phyloP scores from a whole-genome alignment of 2,797 vertebrate genomes.

The Hippopotamyrus pictus region DNA sequence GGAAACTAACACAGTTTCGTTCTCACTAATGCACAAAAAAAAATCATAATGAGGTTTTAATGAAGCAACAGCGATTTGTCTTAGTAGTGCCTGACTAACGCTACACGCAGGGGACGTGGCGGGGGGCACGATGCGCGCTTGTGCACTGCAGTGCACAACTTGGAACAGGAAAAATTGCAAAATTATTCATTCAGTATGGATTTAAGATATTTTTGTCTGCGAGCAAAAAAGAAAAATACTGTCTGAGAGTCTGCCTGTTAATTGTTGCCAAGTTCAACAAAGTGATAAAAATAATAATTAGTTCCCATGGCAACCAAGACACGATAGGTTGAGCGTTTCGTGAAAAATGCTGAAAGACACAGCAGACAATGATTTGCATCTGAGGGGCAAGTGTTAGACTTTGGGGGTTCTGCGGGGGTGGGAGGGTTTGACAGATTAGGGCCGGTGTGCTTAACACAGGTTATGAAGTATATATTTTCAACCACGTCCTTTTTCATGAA shows the following conservation, averaged over 20 bases:
- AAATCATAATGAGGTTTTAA: neutral
- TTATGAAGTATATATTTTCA: neutral
- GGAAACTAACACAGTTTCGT: neutral
- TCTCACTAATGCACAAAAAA: neutral
- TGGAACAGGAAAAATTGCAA: neutral
- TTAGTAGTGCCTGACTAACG: neutral
- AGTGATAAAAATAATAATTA: constrained; percentile 50
- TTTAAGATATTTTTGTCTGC: constrained; percentile 31
- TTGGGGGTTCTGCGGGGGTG: constrained; percentile 23
- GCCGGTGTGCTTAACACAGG: constrained; percentile 22
- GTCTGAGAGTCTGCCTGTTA: constrained; percentile 31
- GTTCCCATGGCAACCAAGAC: constrained; percentile 51
- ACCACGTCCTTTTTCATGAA: neutral
- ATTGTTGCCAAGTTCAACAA: constrained; percentile 49
- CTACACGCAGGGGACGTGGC: neutral
- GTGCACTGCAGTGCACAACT: neutral
- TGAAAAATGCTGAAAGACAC: constrained; percentile 35
- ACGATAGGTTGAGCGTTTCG: constrained; percentile 32
- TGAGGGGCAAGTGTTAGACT: constrained; percentile 34
- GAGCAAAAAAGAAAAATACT: constrained; percentile 29
- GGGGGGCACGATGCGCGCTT: neutral
- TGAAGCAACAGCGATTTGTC: neutral
- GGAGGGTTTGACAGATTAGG: constrained; percentile 9
- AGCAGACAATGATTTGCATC: constrained; percentile 38
- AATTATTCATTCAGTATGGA: constrained; percentile 31